Conservation (phyloP, 2,113 vertebrate species). For the Cynopterus brachyotis region DNA sequence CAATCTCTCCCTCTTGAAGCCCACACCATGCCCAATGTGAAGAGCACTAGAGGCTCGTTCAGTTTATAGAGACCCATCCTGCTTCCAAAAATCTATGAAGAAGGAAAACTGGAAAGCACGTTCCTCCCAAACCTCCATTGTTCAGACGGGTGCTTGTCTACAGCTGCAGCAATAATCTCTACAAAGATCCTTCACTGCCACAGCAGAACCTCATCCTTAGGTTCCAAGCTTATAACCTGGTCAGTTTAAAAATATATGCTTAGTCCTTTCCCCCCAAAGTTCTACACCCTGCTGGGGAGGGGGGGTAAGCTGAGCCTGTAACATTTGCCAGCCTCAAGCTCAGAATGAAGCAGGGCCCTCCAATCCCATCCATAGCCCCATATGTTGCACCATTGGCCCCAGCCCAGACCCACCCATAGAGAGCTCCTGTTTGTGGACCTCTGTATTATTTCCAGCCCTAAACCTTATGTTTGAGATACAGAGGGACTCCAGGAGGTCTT, state of each 20-base stretch:
- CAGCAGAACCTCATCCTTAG: neutral
- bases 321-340: neutral
- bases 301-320: neutral
- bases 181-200: neutral
- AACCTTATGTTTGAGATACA: neutral
- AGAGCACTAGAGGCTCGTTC: neutral
- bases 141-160: neutral
- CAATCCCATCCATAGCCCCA: too few species aligned
- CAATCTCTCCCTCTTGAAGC: neutral
- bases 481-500: neutral
- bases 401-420: neutral
- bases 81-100: neutral
- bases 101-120: neutral
- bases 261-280: neutral
- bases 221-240: neutral
- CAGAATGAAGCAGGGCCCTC: neutral
- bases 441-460: neutral
- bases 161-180: neutral
- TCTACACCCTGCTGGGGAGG: neutral
- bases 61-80: neutral
- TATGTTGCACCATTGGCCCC: neutral
- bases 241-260: neutral
- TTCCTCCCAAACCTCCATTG: neutral
- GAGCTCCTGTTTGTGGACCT: neutral
- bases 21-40: neutral